These are phyloP conservation scores for Drosophila nannoptera DNA, from an alignment of 1,140 invertebrate genomes.

Conservation along the genomic window DNA sequence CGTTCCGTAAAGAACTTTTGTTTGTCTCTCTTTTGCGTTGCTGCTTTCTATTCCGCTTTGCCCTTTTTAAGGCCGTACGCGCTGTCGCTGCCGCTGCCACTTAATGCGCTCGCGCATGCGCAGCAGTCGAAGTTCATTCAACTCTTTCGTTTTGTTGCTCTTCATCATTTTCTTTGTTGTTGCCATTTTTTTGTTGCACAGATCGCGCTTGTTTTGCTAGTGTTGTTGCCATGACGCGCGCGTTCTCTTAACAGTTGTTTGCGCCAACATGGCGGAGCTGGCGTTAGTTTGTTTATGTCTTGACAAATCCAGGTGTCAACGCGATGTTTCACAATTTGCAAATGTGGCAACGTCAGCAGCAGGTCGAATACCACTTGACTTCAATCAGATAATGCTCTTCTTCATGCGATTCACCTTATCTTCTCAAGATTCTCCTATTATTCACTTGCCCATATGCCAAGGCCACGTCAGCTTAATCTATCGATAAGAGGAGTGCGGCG, in stretches of 20 bases:
- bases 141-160: slow-evolving; percentile 39
- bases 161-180: slow-evolving; percentile 13
- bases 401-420: slow-evolving; percentile 3
- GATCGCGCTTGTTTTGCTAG: too few species aligned
- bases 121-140: slow-evolving; percentile 62
- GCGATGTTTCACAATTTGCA: slow-evolving; percentile 8
- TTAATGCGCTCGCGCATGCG: slow-evolving; percentile 49
- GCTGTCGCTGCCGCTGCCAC: slow-evolving; percentile 14
- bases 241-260: slow-evolving; percentile 52
- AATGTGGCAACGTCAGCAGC: slow-evolving; percentile 41
- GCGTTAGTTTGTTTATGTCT: slow-evolving; percentile 53
- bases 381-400: slow-evolving; percentile 21
- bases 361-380: neutral
- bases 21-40: slow-evolving; percentile 41
- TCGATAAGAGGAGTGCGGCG: slow-evolving; percentile 18
- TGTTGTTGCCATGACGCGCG: slow-evolving; percentile 5
- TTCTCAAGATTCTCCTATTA: slow-evolving; percentile 15
- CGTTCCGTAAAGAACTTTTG: slow-evolving; percentile 32
- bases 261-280: slow-evolving; percentile 48
- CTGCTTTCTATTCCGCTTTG: slow-evolving; percentile 67
- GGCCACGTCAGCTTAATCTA: slow-evolving; percentile 47
- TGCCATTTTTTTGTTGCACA: neutral
- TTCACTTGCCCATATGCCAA: slow-evolving; percentile 25
- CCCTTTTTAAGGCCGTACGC: slow-evolving; percentile 50
- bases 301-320: slow-evolving; percentile 27